A percentile compares a stretch with the other conserved stretches of the same genome.
These are phyloP conservation scores for Automeris io DNA, from an alignment of 2,888 invertebrate genomes.

Conservation along the genomic window DNA sequence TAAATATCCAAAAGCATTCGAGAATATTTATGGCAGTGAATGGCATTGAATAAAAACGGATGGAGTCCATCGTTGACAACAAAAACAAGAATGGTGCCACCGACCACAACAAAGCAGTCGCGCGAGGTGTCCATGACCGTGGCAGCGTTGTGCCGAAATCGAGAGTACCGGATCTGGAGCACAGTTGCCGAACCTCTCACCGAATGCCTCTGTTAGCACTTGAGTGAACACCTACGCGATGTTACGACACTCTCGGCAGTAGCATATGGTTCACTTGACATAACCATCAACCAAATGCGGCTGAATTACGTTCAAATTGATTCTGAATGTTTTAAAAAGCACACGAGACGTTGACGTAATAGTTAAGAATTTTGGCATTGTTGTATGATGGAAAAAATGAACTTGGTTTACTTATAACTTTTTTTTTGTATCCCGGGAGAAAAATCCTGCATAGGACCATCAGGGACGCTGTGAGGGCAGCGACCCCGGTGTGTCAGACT, in stretches of 20 bases:
- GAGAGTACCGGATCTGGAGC: conserved; percentile 55
- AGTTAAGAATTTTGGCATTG: too few relatives aligned
- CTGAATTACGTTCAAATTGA: too few relatives aligned
- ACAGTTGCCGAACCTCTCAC: conserved; percentile 7
- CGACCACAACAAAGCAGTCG: conserved; percentile 25
- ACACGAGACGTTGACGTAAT: too few relatives aligned
- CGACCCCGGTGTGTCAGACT: too few relatives aligned
- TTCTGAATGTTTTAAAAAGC: too few relatives aligned
- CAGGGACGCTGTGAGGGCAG: too few relatives aligned
- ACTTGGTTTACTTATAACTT: too few relatives aligned
- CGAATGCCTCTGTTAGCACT: neutral
- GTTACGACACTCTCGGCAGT: neutral
- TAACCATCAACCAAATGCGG: neutral
- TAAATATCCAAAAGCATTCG: too few relatives aligned
- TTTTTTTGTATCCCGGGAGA: too few relatives aligned
- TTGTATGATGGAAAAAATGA: too few relatives aligned
- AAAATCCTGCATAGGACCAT: too few relatives aligned
- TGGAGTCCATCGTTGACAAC: neutral
- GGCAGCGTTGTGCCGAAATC: conserved; percentile 44
- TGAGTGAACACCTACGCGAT: neutral
- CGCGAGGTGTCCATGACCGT: conserved; percentile 55
- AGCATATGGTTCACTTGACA: neutral
- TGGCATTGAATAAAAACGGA: neutral
- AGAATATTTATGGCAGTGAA: too few relatives aligned
- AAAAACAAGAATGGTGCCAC: conserved; percentile 6